Evolutionary conservation across 2,113 vertebrate species (phyloP), one percentile per base, ranked within the genome.

Genomic region (Nannospalax galili): DNA sequence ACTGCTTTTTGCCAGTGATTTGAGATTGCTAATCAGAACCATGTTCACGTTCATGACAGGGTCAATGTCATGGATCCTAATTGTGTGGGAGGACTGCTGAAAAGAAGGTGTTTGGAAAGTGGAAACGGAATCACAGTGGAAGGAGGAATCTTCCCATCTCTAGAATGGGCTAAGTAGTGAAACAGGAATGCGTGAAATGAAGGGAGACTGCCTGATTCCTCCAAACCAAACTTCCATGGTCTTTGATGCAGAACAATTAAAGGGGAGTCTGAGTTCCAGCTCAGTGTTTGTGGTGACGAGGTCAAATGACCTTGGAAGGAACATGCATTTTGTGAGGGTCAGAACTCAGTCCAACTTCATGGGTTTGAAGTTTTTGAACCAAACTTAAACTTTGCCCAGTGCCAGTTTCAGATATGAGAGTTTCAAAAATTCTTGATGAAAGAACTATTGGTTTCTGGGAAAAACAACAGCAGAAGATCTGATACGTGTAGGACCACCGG

Each of bases 331-430:
- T 74, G 70, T 78, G 69, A 72, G 78, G 48, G 81, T 96, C 88
- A 74, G 88, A 93, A 85, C 79, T 92, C 42, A 67, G 64, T 95
- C 88, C 90, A 94, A 67, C 69, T 85, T 94, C 24, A 28, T 74
- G 58, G 67, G 14, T 84, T 90, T 92, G 79, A 94, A 88, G 65
- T 80, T 93, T 95, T 88, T 96, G 79, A 97, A 90, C 32, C 26
- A 87, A 48, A 58, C 32, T 87, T 89, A 90, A 94, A 73, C 45
- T n/a, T 95, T 94, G 17, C 11, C 42, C 0, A 2, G 37, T 95
- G 67, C 67, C 80, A 93, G 24, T 69, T 94, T 94, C 35, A 81
- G n/a, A 90, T 93, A 15, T 20, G 1, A 35, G 9, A 64, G 26
- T 90, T 91, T 94, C 37, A 69, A 86, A 86, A 91, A 60, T 85